Evolutionary conservation across 2,797 vertebrate species (phyloP).

Genomic region (Ciconia nigra): DNA sequence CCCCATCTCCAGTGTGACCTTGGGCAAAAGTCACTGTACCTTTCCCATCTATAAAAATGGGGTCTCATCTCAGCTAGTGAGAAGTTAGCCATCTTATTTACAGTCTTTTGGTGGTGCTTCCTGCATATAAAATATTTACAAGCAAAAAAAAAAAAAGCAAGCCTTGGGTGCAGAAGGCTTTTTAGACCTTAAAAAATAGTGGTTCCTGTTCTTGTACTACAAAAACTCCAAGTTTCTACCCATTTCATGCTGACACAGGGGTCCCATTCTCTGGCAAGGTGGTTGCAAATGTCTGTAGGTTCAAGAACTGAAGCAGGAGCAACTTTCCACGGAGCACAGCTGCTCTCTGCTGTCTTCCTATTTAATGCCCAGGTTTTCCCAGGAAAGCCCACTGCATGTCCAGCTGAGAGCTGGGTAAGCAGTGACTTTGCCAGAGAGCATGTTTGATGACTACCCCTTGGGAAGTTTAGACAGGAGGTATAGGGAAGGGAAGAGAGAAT

Average conservation of each 20-base stretch:
- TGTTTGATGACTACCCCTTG: not conserved
- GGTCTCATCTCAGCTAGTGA: not conserved
- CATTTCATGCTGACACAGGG: not conserved
- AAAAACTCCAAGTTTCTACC: not conserved
- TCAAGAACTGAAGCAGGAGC: not conserved
- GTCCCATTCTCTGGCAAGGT: not conserved
- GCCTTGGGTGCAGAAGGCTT: not conserved
- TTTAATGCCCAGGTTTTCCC: not conserved
- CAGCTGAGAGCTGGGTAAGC: not conserved
- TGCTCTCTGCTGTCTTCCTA: not conserved
- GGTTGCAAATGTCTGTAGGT: not conserved
- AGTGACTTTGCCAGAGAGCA: not conserved
- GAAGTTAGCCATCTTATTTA: not conserved
- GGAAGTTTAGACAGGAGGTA: conserved; percentile 11
- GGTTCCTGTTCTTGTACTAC: not conserved
- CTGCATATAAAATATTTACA: not conserved
- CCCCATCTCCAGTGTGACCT: not conserved
- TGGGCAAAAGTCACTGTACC: not conserved
- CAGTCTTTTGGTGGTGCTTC: not conserved
- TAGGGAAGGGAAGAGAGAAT: not conserved
- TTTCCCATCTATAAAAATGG: not conserved
- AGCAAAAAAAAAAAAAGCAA: not conserved
- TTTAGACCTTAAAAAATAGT: not conserved
- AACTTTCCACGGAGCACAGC: not conserved
- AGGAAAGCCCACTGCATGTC: not conserved